Evolutionary conservation across 1,140 invertebrate genomes (phyloP).

Genomic region (Ectropis grisescens): DNA sequence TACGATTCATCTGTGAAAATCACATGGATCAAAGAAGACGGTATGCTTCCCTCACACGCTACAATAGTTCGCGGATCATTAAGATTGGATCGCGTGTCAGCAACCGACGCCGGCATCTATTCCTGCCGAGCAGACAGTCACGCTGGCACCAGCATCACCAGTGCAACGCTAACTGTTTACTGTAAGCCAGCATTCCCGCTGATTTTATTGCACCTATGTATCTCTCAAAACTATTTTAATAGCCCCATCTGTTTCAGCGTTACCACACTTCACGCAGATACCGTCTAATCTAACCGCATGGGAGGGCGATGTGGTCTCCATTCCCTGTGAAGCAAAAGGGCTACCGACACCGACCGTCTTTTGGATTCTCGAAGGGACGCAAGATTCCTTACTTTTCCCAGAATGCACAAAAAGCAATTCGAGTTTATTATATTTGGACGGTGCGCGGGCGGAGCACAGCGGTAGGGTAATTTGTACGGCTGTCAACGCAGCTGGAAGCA

Average conservation of each 20-base stretch:
- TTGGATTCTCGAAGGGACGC: constrained; percentile 84
- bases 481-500: constrained; percentile 57
- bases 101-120: constrained; percentile 61
- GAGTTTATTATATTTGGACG: constrained; percentile 57
- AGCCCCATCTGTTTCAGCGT: constrained; percentile 77
- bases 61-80: constrained; percentile 76
- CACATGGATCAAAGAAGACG: constrained; percentile 61
- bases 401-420: constrained; percentile 62
- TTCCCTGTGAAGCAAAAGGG: constrained; percentile 91
- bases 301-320: constrained; percentile 84
- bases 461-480: constrained; percentile 59
- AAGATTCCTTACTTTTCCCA: constrained; percentile 56
- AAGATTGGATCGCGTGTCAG: constrained; percentile 57
- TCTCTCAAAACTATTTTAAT: constrained; percentile 55
- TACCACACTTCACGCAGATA: constrained; percentile 89
- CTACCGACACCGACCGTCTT: constrained; percentile 90
- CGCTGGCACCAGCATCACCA: constrained; percentile 56
- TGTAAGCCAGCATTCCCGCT: constrained; percentile 47
- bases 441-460: constrained; percentile 46
- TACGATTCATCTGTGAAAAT: constrained; percentile 56
- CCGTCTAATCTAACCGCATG: constrained; percentile 88
- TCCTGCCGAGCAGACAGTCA: constrained; percentile 66
- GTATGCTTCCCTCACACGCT: constrained; percentile 76
- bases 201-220: constrained; percentile 49
- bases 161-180: constrained; percentile 63